Conservation (phyloP, 1,140 invertebrate species). For the Drosophila littoralis region DNA sequence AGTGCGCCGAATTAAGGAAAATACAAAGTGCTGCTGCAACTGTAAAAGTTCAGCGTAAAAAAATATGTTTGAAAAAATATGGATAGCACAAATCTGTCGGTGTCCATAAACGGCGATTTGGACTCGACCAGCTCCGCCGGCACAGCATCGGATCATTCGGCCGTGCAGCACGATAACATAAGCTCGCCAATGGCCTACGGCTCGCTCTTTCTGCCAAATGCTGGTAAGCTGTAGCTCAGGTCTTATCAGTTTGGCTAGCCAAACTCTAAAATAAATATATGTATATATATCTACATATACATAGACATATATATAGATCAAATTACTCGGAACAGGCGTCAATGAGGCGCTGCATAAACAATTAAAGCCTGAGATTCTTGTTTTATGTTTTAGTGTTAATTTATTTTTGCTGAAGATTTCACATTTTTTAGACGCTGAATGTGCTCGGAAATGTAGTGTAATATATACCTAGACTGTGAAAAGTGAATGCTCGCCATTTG, state of each 20-base stretch:
- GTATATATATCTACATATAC: background rate
- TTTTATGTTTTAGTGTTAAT: conserved; percentile 29
- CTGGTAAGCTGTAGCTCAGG: conserved; percentile 60
- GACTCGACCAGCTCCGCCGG: conserved; percentile 83
- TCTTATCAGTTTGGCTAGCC: conserved; percentile 51
- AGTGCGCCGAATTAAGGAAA: too few species aligned
- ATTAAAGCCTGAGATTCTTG: conserved; percentile 66
- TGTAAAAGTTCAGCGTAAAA: background rate
- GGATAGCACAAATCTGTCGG: conserved; percentile 72
- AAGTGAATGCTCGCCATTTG: conserved; percentile 3
- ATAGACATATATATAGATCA: conserved; percentile 33
- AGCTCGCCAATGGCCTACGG: conserved; percentile 80
- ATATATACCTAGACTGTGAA: conserved; percentile 7
- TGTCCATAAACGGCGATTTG: conserved; percentile 73
- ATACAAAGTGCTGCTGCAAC: background rate
- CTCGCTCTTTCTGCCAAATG: conserved; percentile 74
- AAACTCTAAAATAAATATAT: conserved; percentile 18
- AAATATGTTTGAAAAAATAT: conserved; percentile 79
- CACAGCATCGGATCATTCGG: conserved; percentile 78
- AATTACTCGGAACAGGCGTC: conserved; percentile 70
- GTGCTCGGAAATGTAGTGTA: conserved; percentile 14
- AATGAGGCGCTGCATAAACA: conserved; percentile 77
- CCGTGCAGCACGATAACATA: conserved; percentile 76
- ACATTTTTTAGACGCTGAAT: conserved; percentile 66
- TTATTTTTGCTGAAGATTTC: conserved; percentile 70